phyloP scores from a whole-genome alignment of 1,140 invertebrate species.

The Schlechtendalia chinensis region DNA sequence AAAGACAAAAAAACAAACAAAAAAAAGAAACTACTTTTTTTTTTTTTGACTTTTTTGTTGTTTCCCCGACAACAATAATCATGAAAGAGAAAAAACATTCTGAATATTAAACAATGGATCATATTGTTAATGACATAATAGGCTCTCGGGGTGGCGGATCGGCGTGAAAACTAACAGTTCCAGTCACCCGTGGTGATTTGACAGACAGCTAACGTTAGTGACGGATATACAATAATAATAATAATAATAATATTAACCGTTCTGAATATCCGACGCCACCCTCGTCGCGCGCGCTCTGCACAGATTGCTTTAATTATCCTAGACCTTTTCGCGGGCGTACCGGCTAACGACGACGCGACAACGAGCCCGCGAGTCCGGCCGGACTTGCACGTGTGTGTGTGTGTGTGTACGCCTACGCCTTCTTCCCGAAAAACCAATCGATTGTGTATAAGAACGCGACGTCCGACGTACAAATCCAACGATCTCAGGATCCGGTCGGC shows the following conservation, averaged over 20 bases:
- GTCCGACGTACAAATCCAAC: too few species aligned
- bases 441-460: too few species aligned
- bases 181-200: slow-evolving; percentile 45
- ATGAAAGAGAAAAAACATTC: slow-evolving; percentile 26
- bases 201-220: slow-evolving; percentile 40
- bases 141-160: slow-evolving; percentile 46
- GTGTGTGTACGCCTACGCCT: too few species aligned
- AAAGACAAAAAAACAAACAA: slow-evolving; percentile 6
- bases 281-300: neutral
- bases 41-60: neutral
- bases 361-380: neutral
- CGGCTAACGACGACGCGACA: neutral
- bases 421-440: too few species aligned
- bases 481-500: too few species aligned
- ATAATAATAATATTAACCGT: slow-evolving; percentile 43
- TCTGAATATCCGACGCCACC: slow-evolving; percentile 15
- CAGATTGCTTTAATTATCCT: neutral
- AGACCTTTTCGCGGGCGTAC: neutral
- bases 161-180: slow-evolving; percentile 49
- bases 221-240: neutral
- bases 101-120: slow-evolving; percentile 46
- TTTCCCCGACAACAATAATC: slow-evolving; percentile 31
- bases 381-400: too few species aligned
- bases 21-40: slow-evolving; percentile 28
- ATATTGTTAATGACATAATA: slow-evolving; percentile 49